phyloP scores from a whole-genome alignment of 2,113 vertebrate genomes.

The Phocoena phocoena region DNA sequence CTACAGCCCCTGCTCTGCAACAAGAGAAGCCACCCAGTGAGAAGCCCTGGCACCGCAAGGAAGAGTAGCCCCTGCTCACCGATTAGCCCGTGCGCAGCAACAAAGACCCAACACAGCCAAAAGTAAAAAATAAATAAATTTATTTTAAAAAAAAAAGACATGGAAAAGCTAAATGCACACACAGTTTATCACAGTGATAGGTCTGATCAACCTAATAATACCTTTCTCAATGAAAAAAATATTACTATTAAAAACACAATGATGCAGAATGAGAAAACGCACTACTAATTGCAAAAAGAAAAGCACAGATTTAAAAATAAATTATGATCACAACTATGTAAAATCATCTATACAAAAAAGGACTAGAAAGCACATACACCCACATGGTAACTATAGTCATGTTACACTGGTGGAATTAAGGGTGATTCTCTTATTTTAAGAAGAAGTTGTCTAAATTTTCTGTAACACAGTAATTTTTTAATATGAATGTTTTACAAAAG shows the following conservation, averaged over 20 bases:
- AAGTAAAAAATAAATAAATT: too few relatives aligned
- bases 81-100: too few relatives aligned
- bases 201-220: background rate
- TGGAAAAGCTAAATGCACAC: background rate
- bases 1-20: too few relatives aligned
- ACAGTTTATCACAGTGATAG: background rate
- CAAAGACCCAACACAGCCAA: too few relatives aligned
- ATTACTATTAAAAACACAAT: background rate
- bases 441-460: background rate
- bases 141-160: background rate
- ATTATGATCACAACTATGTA: background rate
- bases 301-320: background rate
- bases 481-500: background rate
- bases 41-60: too few relatives aligned
- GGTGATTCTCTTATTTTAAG: background rate
- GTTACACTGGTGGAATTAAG: background rate
- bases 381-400: background rate
- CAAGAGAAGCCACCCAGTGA: too few relatives aligned
- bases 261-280: background rate
- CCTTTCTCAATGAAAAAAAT: background rate
- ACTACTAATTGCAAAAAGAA: background rate
- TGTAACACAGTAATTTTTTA: background rate
- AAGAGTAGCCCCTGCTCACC: too few relatives aligned
- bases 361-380: background rate
- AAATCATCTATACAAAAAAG: constrained; percentile 19